Percentiles rank a stretch among this genome's conserved stretches.
phyloP scores from a whole-genome alignment of 2,888 invertebrate genomes.

The Mythimna loreyi region DNA sequence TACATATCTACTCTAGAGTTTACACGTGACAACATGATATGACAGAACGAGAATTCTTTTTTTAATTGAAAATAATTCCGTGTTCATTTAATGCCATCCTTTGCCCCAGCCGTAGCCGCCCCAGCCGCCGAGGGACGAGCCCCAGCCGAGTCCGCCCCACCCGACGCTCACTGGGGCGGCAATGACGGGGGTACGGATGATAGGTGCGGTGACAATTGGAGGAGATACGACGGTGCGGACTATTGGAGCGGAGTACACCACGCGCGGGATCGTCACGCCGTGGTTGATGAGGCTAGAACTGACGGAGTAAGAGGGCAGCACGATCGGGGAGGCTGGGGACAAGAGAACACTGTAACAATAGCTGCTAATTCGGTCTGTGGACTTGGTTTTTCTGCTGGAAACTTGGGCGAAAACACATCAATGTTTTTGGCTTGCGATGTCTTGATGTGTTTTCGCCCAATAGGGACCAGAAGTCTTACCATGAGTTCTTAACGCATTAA shows the following conservation, averaged over 20 bases:
- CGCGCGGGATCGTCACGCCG: constrained; percentile 73
- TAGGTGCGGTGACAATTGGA: constrained; percentile 67
- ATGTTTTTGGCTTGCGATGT: background rate
- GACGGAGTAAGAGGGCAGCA: constrained; percentile 70
- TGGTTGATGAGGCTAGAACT: constrained; percentile 79
- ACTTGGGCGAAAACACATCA: background rate
- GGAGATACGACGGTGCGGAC: constrained; percentile 60
- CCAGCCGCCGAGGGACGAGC: constrained; percentile 45
- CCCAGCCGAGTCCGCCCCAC: constrained; percentile 63
- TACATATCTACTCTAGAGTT: constrained; percentile 17
- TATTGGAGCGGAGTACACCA: constrained; percentile 63
- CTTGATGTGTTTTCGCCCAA: background rate
- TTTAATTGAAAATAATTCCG: constrained; percentile 53
- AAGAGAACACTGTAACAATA: background rate
- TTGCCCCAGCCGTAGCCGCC: constrained; percentile 61
- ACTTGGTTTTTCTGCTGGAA: background rate
- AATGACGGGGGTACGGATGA: constrained; percentile 63
- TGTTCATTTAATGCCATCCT: constrained; percentile 56
- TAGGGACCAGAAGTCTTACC: background rate
- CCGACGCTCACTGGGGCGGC: constrained; percentile 48
- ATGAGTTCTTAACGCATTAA: too few species aligned
- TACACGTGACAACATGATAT: constrained; percentile 25
- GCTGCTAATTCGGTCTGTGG: background rate
- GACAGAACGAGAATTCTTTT: constrained; percentile 34
- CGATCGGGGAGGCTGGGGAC: constrained; percentile 55